Conservation (phyloP, 2,113 vertebrate genomes). For the Pelmatolapia mariae region DNA sequence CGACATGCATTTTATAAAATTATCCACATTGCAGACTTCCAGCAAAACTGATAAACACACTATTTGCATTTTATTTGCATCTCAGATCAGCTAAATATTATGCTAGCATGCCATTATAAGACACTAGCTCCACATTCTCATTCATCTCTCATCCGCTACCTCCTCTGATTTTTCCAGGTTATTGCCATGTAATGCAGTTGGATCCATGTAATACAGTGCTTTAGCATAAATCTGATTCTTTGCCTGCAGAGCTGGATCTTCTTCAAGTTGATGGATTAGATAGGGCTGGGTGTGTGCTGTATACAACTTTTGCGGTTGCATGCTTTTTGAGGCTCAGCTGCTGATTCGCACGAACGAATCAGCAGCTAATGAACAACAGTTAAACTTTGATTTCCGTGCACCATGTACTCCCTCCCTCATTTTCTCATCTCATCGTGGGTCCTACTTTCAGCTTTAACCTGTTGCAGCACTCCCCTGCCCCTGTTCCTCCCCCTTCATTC, state of each 20-base stretch:
- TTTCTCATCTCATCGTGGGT: not conserved
- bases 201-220: not conserved
- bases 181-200: conserved; percentile 13
- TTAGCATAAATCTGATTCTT: not conserved
- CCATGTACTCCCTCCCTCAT: not conserved
- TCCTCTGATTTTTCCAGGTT: not conserved
- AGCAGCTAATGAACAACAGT: not conserved
- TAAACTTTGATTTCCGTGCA: conserved; percentile 3
- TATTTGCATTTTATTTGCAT: not conserved
- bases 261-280: not conserved
- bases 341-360: not conserved
- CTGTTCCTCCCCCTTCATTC: not conserved
- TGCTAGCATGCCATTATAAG: not conserved
- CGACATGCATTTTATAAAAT: not conserved
- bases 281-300: not conserved
- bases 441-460: conserved; percentile 23
- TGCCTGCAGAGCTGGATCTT: not conserved
- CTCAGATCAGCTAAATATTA: not conserved
- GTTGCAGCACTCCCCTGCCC: not conserved
- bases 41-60: not conserved
- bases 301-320: not conserved
- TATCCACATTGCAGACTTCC: not conserved
- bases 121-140: not conserved
- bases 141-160: not conserved
- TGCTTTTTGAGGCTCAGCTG: not conserved